Base-by-base conservation (phyloP, 1,140 invertebrate genomes). In the Nymphalis io region DNA sequence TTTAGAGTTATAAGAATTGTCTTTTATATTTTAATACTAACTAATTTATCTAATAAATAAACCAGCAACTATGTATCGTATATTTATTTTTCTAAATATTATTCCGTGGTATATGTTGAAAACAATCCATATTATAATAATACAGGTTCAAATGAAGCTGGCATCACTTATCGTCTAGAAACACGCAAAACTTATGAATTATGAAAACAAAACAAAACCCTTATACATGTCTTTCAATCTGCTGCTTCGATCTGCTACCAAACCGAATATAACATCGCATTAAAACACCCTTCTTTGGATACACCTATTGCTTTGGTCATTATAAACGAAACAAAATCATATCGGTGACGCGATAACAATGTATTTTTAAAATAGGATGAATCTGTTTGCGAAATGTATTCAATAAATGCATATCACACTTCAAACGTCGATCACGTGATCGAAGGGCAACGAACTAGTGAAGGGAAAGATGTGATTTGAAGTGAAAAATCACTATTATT, bases 211-310 rank as follows among this genome's bases (percentile, higher is more conserved):
- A 67, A 60, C 33, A 60, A 68, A 75, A 78, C 23, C 40, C 72
- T 81, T 85, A 80, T 69, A 70, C 74, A 86, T 90, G 89, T 91
- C 89, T 91, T 91, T 91, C 87, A 81, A 81, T 69, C 72, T 89
- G 89, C 87, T 90, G 88, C 89, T 89, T 80, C 72, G 60, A 80
- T 81, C 66, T 78, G 76, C 65, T 51, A 68, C 60, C 66, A 57
- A 64, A 72, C 69, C 68, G 69, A 73, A 70, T 69, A 60, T 73
- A 58, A 73, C 59, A 69, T 51, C 66, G 70, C 59, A 59, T 62
- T 44, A 72, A 58, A 66, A 40, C 70, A 59, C 39, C 44, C 68
- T 60, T 75, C 74, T 75, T 75, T 75, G 74, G 74, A 68, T 60
- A 64, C 53, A 73, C 60, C 51, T 70, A 70, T 63, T 59, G 70